Percentiles rank a stretch among this genome's conserved stretches.
phyloP scores from a whole-genome alignment of 1,140 invertebrate species.

The Drosophila murphyi region DNA sequence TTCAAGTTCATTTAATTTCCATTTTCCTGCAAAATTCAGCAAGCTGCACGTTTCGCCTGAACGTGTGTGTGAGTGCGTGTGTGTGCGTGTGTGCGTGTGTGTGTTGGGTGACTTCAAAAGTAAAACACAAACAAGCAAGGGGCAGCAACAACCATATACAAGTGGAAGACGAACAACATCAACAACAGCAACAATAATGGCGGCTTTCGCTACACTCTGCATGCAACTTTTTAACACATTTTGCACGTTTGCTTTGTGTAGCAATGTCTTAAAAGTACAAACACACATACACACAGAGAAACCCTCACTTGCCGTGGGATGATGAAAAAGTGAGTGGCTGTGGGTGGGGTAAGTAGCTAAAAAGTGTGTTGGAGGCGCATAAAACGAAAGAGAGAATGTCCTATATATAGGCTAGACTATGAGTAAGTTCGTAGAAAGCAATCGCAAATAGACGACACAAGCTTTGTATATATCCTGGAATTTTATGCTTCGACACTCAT shows the following conservation, averaged over 20 bases:
- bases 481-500: background rate
- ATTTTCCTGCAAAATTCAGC: constrained; percentile 63
- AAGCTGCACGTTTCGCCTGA: constrained; percentile 30
- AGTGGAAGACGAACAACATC: background rate
- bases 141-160: constrained; percentile 43
- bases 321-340: background rate
- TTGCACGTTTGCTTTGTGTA: constrained; percentile 69
- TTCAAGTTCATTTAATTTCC: constrained; percentile 79
- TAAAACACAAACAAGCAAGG: constrained; percentile 64
- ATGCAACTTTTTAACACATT: constrained; percentile 72
- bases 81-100: constrained; percentile 11
- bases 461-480: background rate
- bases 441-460: too few relatives aligned
- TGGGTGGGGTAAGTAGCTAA: background rate
- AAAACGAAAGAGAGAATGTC: constrained; percentile 6
- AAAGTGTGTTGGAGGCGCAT: constrained; percentile 8
- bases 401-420: background rate
- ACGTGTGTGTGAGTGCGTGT: constrained; percentile 20
- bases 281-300: constrained; percentile 12
- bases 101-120: constrained; percentile 65
- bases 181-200: constrained; percentile 34
- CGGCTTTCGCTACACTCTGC: constrained; percentile 29
- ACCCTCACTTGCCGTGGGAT: background rate
- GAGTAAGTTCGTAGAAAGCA: too few relatives aligned
- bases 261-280: constrained; percentile 54